Base-by-base conservation (phyloP, 2,888 invertebrate genomes). In the Leptogaster cylindrica region DNA sequence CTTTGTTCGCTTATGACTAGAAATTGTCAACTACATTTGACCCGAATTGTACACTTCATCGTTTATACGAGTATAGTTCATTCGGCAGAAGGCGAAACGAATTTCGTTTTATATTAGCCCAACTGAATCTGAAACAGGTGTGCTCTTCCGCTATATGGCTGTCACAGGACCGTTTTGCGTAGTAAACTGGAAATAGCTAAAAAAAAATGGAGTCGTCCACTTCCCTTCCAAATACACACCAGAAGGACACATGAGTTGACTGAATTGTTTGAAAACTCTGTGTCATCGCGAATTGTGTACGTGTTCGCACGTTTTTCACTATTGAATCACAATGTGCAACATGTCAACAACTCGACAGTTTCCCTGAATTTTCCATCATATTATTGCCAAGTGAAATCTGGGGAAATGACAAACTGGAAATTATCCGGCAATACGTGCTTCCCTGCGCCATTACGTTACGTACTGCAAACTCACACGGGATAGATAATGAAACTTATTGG, bases 271-370 rank as follows among this genome's bases (percentile, higher is more conserved):
- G 55, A 39, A 55, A 55, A 55, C 55, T 36, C 10, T 23, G 25
- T 55, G 55, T 55, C 55, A 55, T 55, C 55, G 23, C 55, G 55
- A 61, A 61, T 61, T 44, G 61, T 61, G 61, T 61, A 61, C 61
- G 44, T 44, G 61, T 44, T 61, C 44, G 61, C 61, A 61, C 61
- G 61, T 61, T 61, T 61, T 55, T 55, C 36, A 25, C 12, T 39
- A 23, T 23, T 55, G 55, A 55, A 55, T 55, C 23, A 39, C 39
- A 23, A 20, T 36, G 36, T 55, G 55, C 55, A 55, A 55, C 55
- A 36, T 39, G 55, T 55, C 55, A 55, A 20, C 55, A 55, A 55
- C 55, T 55, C 39, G 55, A 55, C 55, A 39, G 55, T 10, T 36
- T 39, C 36, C 12, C 36, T 55, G 39, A 39, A 55, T 55, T 55